Conservation (phyloP, 2,113 vertebrate species). For the Isurus oxyrinchus region DNA sequence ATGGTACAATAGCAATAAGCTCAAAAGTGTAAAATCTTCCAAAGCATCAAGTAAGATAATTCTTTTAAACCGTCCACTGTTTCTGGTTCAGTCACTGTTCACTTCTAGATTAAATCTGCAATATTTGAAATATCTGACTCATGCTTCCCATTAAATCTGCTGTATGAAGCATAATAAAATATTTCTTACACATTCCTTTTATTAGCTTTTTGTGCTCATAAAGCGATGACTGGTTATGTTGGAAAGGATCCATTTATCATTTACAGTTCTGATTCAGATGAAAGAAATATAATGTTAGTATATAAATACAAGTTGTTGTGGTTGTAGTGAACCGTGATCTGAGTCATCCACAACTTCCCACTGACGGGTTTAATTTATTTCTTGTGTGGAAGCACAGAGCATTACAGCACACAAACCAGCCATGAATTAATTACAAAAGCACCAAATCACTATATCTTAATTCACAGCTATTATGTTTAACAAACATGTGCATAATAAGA, state of each 20-base stretch:
- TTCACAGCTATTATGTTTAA: neutral
- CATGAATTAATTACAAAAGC: neutral
- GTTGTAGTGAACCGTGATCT: neutral
- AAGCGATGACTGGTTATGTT: neutral
- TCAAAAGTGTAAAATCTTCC: neutral
- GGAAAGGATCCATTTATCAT: neutral
- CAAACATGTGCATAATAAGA: neutral
- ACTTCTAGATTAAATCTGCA: neutral
- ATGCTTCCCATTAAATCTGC: neutral
- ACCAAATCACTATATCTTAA: neutral
- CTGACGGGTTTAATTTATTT: neutral
- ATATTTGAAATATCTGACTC: neutral
- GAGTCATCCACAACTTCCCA: neutral
- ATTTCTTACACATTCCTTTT: neutral
- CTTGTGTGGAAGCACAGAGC: neutral
- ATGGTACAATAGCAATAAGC: neutral
- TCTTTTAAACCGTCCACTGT: neutral
- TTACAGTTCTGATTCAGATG: neutral
- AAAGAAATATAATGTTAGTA: neutral
- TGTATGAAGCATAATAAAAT: neutral
- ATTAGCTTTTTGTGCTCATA: neutral
- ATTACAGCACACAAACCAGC: neutral
- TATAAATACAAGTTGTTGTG: slow-evolving; percentile 10
- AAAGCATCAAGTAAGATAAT: neutral
- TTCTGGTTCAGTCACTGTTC: neutral